Evolutionary conservation across 2,888 invertebrate genomes (phyloP), one percentile per base, ranked within the genome.

Genomic region (Trachelus troglodyta): DNA sequence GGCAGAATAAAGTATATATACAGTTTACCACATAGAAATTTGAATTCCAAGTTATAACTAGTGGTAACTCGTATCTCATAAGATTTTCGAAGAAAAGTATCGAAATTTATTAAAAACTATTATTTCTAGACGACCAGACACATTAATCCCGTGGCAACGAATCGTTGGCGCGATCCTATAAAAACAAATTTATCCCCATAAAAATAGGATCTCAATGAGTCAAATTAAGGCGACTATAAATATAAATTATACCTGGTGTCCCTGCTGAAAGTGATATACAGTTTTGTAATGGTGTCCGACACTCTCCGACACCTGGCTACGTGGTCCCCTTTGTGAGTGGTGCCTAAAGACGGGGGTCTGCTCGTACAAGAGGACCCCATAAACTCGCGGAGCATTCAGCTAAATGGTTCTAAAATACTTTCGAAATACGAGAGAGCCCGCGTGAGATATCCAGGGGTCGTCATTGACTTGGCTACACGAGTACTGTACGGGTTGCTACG

Each of bases 271-370:
- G 87, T 91, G 90, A 91, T 91, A 90, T 91, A 91, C 87, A 87
- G 90, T 88, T 89, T 85, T 87, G 89, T 91, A 91, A 91, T 91
- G 90, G 91, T 87, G 86, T 85, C 81, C 86, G 87, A 87, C 76
- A 76, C 85, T 83, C 85, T 83, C 88, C 87, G 86, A 89, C 90
- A 90, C 90, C 90, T 90, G 90, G 90, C 83, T 84, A 83, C 83
- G 81, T 77, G 83, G 83, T 76, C 82, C 81, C 87, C 85, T 89
- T 89, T 89, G 88, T 89, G 80, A 85, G 81, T 81, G 77, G 80
- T 82, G 83, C 80, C 85, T 80, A 81, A 83, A 83, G 84, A 83
- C 79, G 83, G 80, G 74, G 79, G 77, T 81, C 81, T 79, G 73
- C 76, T 80, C 75, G 75, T 81, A 75, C 79, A 81, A 81, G 80